Evolutionary conservation across 2,797 vertebrate species (phyloP), one percentile per base, ranked within the genome.

Genomic region (Lycodopsis pacificus): DNA sequence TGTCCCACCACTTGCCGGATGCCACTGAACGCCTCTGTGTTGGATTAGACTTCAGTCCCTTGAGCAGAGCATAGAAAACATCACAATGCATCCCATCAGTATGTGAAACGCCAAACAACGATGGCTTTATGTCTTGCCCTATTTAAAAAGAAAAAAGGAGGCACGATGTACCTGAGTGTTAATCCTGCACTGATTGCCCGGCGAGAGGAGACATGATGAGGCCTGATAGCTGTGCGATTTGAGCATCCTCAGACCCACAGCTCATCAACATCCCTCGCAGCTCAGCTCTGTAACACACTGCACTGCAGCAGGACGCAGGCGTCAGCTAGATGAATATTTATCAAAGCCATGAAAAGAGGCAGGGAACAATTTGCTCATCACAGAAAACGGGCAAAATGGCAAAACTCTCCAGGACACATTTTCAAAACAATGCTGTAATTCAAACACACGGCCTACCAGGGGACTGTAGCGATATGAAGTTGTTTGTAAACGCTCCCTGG

Each of bases 171-270:
- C 79, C 82, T 75, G 76, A 82, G 76, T 20, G 69, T 71, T 57
- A 46, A 80, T 32, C 32, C 14, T 22, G 80, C 57, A 12, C 74
- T 77, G 80, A 90, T 90, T 67, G 5, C 12, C 69, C 6, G 61
- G 72, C 79, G 48, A 46, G 42, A 22, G 71, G 56, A 77, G 78
- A 73, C 75, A 57, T 73, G 84, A 91, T 85, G 80, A 87, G 77
- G 82, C 87, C 83, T 90, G 91, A 92, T 91, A 91, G 86, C 86
- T 80, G 73, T 91, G 85, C 76, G 88, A 83, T 87, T 88, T 81
- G 88, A 90, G 79, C 77, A 22, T 86, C 80, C 77, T 79, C 85
- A 63, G 76, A 73, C 82, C 44, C 81, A 73, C 77, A 79, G 76
- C 86, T 91, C 86, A 89, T 92, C 88, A 90, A 84, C 84, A 87